phyloP scores from a whole-genome alignment of 1,140 invertebrate genomes.

The Drosophila funebris region DNA sequence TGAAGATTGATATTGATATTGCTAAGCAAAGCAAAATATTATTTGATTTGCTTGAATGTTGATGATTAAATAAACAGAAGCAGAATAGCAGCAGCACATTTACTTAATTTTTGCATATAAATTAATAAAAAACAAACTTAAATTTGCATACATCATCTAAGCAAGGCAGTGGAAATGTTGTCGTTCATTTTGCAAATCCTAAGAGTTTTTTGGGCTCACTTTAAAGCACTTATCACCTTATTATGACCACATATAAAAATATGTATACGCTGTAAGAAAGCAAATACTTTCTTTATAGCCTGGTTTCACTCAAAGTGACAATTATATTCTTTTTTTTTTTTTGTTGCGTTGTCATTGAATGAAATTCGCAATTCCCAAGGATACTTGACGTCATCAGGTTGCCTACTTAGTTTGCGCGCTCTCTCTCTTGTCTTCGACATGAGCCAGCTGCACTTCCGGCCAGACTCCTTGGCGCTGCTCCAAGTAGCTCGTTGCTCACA shows the following conservation, averaged over 20 bases:
- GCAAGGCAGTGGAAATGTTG: not conserved
- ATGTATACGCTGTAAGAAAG: not conserved
- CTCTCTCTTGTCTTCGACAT: not conserved
- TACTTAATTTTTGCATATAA: not conserved
- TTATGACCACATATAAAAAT: slow-evolving; percentile 18
- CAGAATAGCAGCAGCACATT: not conserved
- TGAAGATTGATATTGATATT: slow-evolving; percentile 67
- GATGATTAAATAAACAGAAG: slow-evolving; percentile 16
- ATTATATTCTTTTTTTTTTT: not conserved
- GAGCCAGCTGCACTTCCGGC: not conserved
- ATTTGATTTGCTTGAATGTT: not conserved
- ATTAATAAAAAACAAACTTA: not conserved
- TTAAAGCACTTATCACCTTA: slow-evolving; percentile 8
- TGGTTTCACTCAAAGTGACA: not conserved
- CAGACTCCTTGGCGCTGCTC: not conserved
- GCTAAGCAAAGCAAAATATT: slow-evolving; percentile 4
- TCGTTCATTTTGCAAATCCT: not conserved
- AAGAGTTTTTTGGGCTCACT: not conserved
- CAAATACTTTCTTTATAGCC: slow-evolving; percentile 8
- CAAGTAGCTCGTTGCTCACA: slow-evolving; percentile 1
- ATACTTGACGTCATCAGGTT: slow-evolving; percentile 15
- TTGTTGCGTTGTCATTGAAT: not conserved
- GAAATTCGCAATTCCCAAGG: not conserved
- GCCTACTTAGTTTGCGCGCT: not conserved
- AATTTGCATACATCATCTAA: not conserved